These are phyloP conservation scores for Sapajus apella DNA, from an alignment of 2,113 vertebrate species.

Conservation along the genomic window DNA sequence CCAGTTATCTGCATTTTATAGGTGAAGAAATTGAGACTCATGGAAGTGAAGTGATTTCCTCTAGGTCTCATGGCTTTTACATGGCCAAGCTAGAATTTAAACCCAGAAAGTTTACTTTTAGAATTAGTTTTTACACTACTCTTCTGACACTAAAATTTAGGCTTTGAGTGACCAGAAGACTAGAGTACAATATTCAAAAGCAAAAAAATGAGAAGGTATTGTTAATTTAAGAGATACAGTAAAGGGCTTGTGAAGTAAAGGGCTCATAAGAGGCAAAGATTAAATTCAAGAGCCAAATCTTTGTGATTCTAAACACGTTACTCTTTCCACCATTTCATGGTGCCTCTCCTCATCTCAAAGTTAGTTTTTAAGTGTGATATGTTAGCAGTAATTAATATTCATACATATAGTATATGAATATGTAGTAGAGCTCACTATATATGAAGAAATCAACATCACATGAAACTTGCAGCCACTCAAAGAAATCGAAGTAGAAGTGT, in stretches of 20 bases:
- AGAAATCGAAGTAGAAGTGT: background rate
- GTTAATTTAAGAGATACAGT: background rate
- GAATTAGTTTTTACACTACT: background rate
- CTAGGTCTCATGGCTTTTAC: background rate
- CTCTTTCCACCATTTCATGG: background rate
- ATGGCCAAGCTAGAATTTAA: background rate
- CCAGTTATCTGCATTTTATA: background rate
- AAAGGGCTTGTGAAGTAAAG: background rate
- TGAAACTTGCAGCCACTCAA: background rate
- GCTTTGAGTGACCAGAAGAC: conserved; percentile 7
- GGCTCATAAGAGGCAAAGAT: background rate
- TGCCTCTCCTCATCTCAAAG: background rate
- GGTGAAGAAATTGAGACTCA: background rate
- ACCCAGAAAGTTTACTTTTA: background rate
- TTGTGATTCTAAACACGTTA: background rate
- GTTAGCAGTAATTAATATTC: background rate
- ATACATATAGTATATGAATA: too few species aligned
- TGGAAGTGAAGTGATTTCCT: background rate
- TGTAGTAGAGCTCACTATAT: background rate
- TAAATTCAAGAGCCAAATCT: background rate
- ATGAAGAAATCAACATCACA: background rate
- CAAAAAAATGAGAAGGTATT: background rate
- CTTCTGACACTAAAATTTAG: background rate
- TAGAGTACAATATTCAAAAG: background rate
- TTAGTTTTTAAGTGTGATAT: background rate